Evolutionary conservation across 2,113 vertebrate species (phyloP), one percentile per base, ranked within the genome.

Genomic region (Albula goreensis): DNA sequence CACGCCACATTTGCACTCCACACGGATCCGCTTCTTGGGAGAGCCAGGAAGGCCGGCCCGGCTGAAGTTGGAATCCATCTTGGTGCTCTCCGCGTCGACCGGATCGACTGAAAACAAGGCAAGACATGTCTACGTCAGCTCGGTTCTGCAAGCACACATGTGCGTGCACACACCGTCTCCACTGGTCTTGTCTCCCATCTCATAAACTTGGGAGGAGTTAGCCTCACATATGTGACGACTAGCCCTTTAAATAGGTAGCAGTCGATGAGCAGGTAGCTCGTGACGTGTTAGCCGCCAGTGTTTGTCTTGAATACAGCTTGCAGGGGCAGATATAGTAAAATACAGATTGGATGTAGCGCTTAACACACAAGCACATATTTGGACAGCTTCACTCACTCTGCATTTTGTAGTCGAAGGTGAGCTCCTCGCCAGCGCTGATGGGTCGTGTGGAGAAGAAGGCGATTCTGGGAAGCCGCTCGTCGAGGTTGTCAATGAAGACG

Each of bases 351-450:
- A 41, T 41, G 31, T 41, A 41, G 31, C 1, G 31, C 31, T 41
- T 41, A 41, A 41, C 31, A 41, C 31, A 41, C 31, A 41, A 41
- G 31, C 31, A 1, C 50, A 52, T 52, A 50, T 17, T 50, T 15
- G 60, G 17, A 15, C 17, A n/a, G 5, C 3, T 22, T 3, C 10
- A 87, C 94, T 93, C 91, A 97, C 97, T 96, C 88, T 97, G 96
- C 97, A 98, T 98, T 91, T 97, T 98, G 94, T 99, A 99, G 95
- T 99, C 97, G 85, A 99, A 99, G 48, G 97, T 98, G 87, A 98
- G 96, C 93, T 98, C 98, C 91, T 99, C 97, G 3, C 98, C 97
- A 0, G 94, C 94, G 0, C 95, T 95, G 89, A 98, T 97, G 13
- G 94, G 87, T 2, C 96, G 90, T 0, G 96, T 98, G 70, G 97